Conservation (phyloP, 1,140 invertebrate genomes). For the Ceratitis capitata region DNA sequence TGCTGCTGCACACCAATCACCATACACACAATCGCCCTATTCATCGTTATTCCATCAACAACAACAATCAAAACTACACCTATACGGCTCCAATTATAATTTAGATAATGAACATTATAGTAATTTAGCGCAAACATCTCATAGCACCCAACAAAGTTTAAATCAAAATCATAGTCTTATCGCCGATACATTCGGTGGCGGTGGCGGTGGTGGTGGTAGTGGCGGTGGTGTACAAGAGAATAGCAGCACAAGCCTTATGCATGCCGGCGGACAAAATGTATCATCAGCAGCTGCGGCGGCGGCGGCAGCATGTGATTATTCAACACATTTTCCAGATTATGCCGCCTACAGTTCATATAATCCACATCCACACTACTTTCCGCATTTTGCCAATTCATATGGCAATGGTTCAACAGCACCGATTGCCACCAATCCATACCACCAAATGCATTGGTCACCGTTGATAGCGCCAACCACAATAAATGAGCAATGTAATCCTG, state of each 20-base stretch:
- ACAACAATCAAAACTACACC: constrained; percentile 38
- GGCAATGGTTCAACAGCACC: background rate
- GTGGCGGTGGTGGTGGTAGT: no score
- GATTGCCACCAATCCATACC: constrained; percentile 35
- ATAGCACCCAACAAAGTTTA: constrained; percentile 23
- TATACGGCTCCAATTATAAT: constrained; percentile 29
- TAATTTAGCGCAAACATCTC: constrained; percentile 11
- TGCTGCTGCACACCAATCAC: background rate
- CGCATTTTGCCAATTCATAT: constrained; percentile 35
- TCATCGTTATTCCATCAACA: constrained; percentile 28
- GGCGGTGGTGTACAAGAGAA: no score
- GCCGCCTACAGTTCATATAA: constrained; percentile 31
- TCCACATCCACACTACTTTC: constrained; percentile 37
- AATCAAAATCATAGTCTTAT: constrained; percentile 29
- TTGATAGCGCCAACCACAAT: background rate
- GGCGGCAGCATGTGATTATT: constrained; percentile 38
- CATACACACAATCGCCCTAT: constrained; percentile 36
- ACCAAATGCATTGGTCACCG: constrained; percentile 28
- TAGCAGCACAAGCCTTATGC: constrained; percentile 3
- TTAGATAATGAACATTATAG: constrained; percentile 30
- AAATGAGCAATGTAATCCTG: constrained; percentile 35
- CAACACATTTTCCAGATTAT: constrained; percentile 4
- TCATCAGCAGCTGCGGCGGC: no score
- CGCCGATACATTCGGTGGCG: background rate
- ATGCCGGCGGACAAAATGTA: background rate